These are phyloP conservation scores for Pygoscelis antarcticus DNA, from an alignment of 2,113 vertebrate species.

Conservation along the genomic window DNA sequence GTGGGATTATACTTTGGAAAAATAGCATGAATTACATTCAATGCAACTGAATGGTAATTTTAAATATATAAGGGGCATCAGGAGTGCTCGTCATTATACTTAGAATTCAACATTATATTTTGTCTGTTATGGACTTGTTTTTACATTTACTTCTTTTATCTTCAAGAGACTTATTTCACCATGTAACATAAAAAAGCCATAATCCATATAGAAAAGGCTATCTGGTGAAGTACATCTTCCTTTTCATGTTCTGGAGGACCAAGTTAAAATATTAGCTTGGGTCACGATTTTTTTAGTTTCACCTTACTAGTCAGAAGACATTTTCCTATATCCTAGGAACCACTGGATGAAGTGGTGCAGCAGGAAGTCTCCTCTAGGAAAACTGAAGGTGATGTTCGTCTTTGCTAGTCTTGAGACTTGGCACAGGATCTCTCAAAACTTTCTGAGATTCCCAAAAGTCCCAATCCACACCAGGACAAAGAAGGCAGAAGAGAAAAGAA, in stretches of 20 bases:
- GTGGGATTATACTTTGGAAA: slow-evolving; percentile 70
- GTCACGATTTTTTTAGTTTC: background rate
- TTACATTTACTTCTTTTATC: slow-evolving; percentile 60
- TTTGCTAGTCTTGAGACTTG: background rate
- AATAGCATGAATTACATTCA: slow-evolving; percentile 77
- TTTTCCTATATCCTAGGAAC: background rate
- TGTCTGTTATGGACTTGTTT: slow-evolving; percentile 62
- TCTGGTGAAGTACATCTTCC: background rate
- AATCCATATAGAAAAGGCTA: background rate
- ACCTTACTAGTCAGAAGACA: background rate
- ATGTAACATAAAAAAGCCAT: background rate
- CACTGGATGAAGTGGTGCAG: background rate
- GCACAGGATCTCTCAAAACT: background rate
- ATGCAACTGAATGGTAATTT: slow-evolving; percentile 78
- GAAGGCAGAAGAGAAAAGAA: background rate
- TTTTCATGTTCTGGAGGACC: background rate
- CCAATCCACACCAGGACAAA: background rate
- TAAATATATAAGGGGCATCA: slow-evolving; percentile 77
- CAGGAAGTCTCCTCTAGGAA: background rate
- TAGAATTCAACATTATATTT: slow-evolving; percentile 71
- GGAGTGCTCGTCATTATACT: slow-evolving; percentile 70
- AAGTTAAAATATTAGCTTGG: background rate
- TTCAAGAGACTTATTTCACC: slow-evolving; percentile 50
- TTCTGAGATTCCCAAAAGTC: background rate
- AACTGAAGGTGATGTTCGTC: background rate